Evolutionary conservation across 2,888 invertebrate species (phyloP).

Genomic region (Ecliptopera silaceata): DNA sequence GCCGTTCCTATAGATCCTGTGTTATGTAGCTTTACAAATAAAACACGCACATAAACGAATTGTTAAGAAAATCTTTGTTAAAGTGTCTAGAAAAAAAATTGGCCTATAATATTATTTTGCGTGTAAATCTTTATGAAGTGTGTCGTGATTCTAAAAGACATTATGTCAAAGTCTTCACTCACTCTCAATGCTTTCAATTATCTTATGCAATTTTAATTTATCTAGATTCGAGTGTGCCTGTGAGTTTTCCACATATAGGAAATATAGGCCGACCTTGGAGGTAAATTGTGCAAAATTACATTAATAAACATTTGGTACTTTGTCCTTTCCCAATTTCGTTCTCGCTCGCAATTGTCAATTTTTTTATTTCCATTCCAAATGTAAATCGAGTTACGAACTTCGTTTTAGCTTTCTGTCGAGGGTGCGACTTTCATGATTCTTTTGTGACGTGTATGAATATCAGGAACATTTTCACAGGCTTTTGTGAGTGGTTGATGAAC

Average conservation of each 20-base stretch:
- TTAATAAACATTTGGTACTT: constrained; percentile 42
- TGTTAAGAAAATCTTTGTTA: too few relatives aligned
- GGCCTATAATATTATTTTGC: too few relatives aligned
- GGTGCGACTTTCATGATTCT: constrained; percentile 49
- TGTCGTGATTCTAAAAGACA: too few relatives aligned
- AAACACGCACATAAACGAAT: too few relatives aligned
- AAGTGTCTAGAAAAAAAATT: too few relatives aligned
- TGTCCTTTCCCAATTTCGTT: constrained; percentile 27
- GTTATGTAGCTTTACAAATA: too few relatives aligned
- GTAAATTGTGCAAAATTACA: constrained; percentile 36
- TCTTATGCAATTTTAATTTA: too few relatives aligned
- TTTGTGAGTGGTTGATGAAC: background rate
- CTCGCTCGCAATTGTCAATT: constrained; percentile 50
- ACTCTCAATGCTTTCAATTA: background rate
- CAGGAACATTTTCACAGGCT: constrained; percentile 1
- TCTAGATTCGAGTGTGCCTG: background rate
- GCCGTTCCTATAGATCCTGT: background rate
- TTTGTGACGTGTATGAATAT: constrained; percentile 37
- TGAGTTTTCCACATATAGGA: constrained; percentile 11
- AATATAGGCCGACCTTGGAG: constrained; percentile 3
- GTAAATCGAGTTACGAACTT: constrained; percentile 67
- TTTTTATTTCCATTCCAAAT: constrained; percentile 62
- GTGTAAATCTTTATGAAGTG: too few relatives aligned
- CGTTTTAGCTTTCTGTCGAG: constrained; percentile 56
- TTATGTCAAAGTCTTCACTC: too few relatives aligned